Evolutionary conservation across 2,113 vertebrate species (phyloP).

Genomic region (Orthonyx spaldingii): DNA sequence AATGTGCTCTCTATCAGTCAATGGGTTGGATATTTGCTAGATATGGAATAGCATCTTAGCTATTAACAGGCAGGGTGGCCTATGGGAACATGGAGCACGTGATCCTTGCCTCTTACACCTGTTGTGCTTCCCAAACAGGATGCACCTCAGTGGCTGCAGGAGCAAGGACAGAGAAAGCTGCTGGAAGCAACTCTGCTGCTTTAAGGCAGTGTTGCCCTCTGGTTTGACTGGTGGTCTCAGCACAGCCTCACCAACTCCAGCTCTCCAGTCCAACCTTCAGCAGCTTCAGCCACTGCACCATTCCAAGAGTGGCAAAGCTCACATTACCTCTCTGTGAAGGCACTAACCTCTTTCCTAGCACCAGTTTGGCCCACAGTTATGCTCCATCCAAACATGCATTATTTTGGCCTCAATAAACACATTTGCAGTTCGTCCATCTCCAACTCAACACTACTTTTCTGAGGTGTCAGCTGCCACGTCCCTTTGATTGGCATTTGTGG

Average conservation of each 20-base stretch:
- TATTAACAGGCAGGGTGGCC: not conserved
- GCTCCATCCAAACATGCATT: not conserved
- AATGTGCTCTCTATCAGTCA: not conserved
- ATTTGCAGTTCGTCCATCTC: not conserved
- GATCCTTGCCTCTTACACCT: not conserved
- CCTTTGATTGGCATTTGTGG: not conserved
- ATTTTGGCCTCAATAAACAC: not conserved
- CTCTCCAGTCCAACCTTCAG: not conserved
- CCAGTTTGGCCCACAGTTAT: not conserved
- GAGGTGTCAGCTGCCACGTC: not conserved
- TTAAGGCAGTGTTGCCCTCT: not conserved
- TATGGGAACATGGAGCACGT: accelerated
- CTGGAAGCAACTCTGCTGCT: not conserved
- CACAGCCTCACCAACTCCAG: not conserved
- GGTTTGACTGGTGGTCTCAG: accelerated
- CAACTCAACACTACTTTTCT: not conserved
- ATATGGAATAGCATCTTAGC: not conserved
- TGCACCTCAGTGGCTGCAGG: not conserved
- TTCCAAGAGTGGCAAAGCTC: not conserved
- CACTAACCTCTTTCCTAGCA: not conserved
- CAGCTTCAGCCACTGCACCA: not conserved
- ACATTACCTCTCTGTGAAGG: not conserved
- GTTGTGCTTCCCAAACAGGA: not conserved
- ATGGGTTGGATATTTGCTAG: not conserved
- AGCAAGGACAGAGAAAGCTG: not conserved